Evolutionary conservation across 2,888 invertebrate species (phyloP).

Genomic region (Eudasyphora cyanicolor): DNA sequence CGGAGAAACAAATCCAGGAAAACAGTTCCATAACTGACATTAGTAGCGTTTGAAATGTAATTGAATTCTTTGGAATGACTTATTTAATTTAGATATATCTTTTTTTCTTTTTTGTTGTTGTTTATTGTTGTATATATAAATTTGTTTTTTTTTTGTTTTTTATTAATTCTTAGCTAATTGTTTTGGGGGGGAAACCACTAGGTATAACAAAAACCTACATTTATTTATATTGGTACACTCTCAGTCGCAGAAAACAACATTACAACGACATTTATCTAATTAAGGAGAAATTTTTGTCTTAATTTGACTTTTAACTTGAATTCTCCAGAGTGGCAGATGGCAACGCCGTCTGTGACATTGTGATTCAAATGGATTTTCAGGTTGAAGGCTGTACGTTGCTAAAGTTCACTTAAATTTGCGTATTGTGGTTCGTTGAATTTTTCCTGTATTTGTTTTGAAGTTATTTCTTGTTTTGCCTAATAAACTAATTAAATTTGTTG

Average conservation of each 20-base stretch:
- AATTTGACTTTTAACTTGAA: background rate
- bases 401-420: no score
- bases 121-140: background rate
- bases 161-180: background rate
- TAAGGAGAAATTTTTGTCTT: background rate
- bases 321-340: background rate
- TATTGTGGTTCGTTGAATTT: no score
- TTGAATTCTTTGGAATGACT: background rate
- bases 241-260: background rate
- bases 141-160: background rate
- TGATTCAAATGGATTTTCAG: no score
- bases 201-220: background rate
- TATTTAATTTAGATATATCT: background rate
- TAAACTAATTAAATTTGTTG: no score
- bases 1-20: no score
- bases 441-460: no score
- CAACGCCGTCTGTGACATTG: background rate
- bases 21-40: no score
- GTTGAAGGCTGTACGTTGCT: no score
- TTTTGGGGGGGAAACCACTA: constrained; percentile 19
- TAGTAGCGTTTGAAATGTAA: background rate
- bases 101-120: background rate
- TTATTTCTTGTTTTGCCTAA: no score
- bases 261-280: background rate
- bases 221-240: background rate